Evolutionary conservation across 2,888 invertebrate species (phyloP).

Genomic region (Sarcophaga caerulescens): DNA sequence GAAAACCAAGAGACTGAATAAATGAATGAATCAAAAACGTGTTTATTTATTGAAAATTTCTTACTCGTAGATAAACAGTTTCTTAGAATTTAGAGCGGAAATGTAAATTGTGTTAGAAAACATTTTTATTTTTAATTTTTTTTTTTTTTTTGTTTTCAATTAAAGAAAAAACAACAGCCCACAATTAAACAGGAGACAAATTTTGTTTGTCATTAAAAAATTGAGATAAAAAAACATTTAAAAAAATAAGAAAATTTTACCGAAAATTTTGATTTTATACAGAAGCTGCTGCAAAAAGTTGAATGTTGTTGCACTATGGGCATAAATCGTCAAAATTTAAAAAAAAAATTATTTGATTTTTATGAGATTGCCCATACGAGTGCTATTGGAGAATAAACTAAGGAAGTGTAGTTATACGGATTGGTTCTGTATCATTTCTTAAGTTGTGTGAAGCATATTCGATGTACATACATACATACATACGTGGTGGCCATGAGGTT

Average conservation of each 20-base stretch:
- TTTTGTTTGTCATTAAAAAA: slow-evolving; percentile 19
- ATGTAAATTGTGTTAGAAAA: slow-evolving; percentile 70
- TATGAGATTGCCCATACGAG: too few species aligned
- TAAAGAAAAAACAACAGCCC: slow-evolving; percentile 35
- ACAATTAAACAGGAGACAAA: slow-evolving; percentile 50
- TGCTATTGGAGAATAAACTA: too few species aligned
- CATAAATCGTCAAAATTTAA: neutral
- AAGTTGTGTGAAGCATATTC: too few species aligned
- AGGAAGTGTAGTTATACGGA: too few species aligned
- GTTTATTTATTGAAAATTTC: slow-evolving; percentile 49
- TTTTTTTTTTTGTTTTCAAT: neutral
- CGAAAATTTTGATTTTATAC: neutral
- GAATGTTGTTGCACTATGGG: neutral
- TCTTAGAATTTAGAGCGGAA: slow-evolving; percentile 72
- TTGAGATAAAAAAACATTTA: neutral
- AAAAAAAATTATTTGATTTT: too few species aligned
- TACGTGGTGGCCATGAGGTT: too few species aligned
- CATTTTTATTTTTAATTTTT: neutral
- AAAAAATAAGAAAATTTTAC: neutral
- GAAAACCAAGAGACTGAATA: slow-evolving; percentile 1
- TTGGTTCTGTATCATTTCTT: too few species aligned
- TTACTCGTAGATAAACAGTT: slow-evolving; percentile 55
- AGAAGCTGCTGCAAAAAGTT: neutral
- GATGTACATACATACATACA: too few species aligned
- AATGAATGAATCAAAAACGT: slow-evolving; percentile 54